Conservation (phyloP, 2,113 vertebrate species). For the Syrrhaptes paradoxus region DNA sequence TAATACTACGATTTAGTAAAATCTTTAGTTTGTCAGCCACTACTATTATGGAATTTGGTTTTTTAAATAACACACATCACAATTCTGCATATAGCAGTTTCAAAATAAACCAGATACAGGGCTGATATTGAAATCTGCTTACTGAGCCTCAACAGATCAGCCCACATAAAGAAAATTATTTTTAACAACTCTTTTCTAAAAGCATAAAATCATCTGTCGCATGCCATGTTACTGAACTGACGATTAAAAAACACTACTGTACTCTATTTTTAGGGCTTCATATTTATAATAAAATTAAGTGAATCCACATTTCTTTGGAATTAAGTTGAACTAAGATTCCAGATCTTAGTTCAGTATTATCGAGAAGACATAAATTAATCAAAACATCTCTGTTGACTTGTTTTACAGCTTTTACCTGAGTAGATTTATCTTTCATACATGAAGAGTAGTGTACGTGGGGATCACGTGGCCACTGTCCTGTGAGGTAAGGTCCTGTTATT, state of each 20-base stretch:
- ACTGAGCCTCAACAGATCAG: background rate
- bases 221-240: background rate
- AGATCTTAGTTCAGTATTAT: background rate
- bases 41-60: background rate
- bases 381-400: constrained; percentile 14
- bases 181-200: background rate
- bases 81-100: background rate
- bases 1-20: background rate
- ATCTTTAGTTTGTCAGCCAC: background rate
- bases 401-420: constrained; percentile 84
- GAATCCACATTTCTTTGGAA: background rate
- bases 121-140: background rate
- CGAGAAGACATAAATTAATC: background rate
- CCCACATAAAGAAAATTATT: background rate
- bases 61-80: background rate
- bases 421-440: constrained; percentile 98
- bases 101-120: background rate
- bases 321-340: background rate
- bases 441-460: constrained; percentile 88
- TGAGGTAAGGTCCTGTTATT: constrained; percentile 96
- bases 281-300: background rate
- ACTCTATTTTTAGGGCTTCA: background rate
- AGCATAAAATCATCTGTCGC: background rate
- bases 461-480: constrained; percentile 97
- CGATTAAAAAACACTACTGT: background rate